phyloP scores from a whole-genome alignment of 1,140 invertebrate species.

The Phymastichus coffea region DNA sequence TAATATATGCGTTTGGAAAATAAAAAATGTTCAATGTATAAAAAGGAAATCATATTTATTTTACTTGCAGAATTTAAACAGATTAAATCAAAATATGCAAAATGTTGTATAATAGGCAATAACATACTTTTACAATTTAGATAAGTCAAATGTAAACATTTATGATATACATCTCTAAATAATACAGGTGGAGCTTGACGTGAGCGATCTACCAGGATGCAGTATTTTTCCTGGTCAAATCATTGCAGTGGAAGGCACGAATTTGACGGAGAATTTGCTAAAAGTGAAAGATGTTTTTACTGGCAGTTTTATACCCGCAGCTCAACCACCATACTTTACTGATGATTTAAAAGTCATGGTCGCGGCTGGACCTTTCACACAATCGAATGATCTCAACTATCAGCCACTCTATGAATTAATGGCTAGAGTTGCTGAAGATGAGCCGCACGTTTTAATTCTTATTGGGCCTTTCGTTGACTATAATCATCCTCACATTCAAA shows the following conservation, averaged over 20 bases:
- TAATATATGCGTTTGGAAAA: too few species aligned
- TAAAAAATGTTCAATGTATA: too few species aligned
- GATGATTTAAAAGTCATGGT: constrained; percentile 67
- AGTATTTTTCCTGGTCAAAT: constrained; percentile 86
- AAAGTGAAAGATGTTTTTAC: constrained; percentile 66
- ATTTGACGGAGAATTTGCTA: constrained; percentile 68
- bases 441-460: constrained; percentile 79
- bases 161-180: too few species aligned
- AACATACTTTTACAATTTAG: too few species aligned
- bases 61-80: too few species aligned
- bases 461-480: constrained; percentile 82
- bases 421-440: constrained; percentile 64
- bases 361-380: constrained; percentile 81
- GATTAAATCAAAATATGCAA: too few species aligned
- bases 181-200: constrained; percentile 58
- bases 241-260: constrained; percentile 71
- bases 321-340: constrained; percentile 37
- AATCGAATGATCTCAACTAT: constrained; percentile 72
- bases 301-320: constrained; percentile 48
- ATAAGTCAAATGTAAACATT: too few species aligned
- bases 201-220: constrained; percentile 66
- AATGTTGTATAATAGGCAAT: too few species aligned
- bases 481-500: constrained; percentile 63
- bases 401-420: constrained; percentile 81
- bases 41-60: too few species aligned